Evolutionary conservation across 2,888 invertebrate species (phyloP), one percentile per base, ranked within the genome.

Genomic region (Drosophila colorata): DNA sequence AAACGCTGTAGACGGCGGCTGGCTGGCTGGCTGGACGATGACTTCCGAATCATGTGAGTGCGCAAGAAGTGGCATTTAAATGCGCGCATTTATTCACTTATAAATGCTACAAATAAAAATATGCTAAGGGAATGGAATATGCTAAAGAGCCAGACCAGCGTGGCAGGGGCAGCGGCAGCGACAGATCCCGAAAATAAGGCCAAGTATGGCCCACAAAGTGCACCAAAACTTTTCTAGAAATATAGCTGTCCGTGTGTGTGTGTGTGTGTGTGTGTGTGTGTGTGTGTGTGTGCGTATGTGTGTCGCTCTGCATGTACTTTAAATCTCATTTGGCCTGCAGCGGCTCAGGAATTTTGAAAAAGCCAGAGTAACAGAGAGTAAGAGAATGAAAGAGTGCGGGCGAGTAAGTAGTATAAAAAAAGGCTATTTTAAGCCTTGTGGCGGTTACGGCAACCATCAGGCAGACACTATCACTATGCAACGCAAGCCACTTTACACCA

Each of bases 1-100:
- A 13, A 37, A 20, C 23, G 37, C 57, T 44, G 41, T 28, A 46
- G 66, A 59, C 47, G 41, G 64, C 43, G 60, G 47, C 51, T 58
- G 60, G 44, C 59, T 52, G 40, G 44, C 43, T 18, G 23, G 73
- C 77, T 57, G 85, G 74, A 78, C 78, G 75, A 53, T 69, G 74
- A 69, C 72, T 71, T 61, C 66, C 70, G 77, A 80, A 74, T 80
- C 67, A 67, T 67, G 65, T 72, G 78, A 65, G 72, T 74, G 73
- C 46, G 67, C 65, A 74, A 77, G 75, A 78, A 82, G 88, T 80
- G 80, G 83, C 81, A 87, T 81, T 86, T 88, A 87, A 88, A 88
- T 88, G 78, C 84, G 81, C 87, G 84, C 88, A 88, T 78, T 87
- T 85, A 85, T 86, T 85, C 88, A 86, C 88, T 86, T 85, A 87